Evolutionary conservation across 2,113 vertebrate genomes (phyloP), one percentile per base, ranked within the genome.

Genomic region (Aramus guarauna): DNA sequence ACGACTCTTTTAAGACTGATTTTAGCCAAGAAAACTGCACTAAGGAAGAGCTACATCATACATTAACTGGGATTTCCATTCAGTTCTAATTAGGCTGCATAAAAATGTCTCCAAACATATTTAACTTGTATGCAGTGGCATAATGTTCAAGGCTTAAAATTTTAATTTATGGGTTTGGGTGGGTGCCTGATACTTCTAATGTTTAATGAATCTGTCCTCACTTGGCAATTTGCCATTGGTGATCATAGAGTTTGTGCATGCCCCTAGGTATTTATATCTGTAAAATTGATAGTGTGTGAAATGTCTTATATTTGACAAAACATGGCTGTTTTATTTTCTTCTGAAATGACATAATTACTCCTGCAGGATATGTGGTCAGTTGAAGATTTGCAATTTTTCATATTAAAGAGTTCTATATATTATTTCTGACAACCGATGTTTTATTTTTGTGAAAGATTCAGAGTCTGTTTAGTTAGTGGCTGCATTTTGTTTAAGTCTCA

Each of bases 241-340:
- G 89, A 97, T 91, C 89, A 68, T 16, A 91, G 73, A 58, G 77
- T 82, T 97, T 94, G 88, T 95, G 92, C 47, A 82, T 89, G 80
- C 83, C 89, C 88, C 66, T 81, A 94, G 95, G 91, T 94, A 95
- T 96, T 96, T 95, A 94, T 92, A 96, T 97, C 93, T 91, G 86
- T 41, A 96, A 96, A 96, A 94, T 60, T 94, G 95, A 97, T 96
- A 94, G 84, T 92, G 91, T 94, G 89, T 91, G 95, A 97, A 95
- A 91, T 94, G 96, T 64, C 92, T 72, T 95, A 56, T 92, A 96
- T 96, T 96, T 94, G 94, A 95, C 86, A 97, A 97, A 95, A 84
- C 86, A 62, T 91, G 91, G 69, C 94, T 95, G 95, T 56, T 89
- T 92, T 92, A 87, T 96, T 96, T 96, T 96, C 92, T 91, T 78